These are phyloP conservation scores for Drosophila orena DNA, from an alignment of 1,140 invertebrate species.

Conservation along the genomic window DNA sequence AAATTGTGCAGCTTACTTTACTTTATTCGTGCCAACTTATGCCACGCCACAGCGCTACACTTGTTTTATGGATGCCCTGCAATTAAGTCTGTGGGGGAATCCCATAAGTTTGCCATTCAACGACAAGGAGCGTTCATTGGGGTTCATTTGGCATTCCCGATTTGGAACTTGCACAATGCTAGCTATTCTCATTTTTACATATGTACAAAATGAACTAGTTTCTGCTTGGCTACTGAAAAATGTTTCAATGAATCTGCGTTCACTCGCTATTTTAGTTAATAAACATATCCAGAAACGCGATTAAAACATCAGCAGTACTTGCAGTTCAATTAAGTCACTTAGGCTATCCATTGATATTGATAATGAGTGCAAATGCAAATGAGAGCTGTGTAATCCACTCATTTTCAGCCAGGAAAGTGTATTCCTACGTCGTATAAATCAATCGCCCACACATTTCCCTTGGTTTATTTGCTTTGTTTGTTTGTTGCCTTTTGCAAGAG, in stretches of 20 bases:
- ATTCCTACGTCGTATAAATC: constrained; percentile 40
- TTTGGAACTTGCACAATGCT: background rate
- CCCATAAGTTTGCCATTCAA: constrained; percentile 1
- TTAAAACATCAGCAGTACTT: too few relatives aligned
- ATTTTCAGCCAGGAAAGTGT: constrained; percentile 21
- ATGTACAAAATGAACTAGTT: background rate
- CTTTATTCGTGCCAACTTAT: constrained; percentile 72
- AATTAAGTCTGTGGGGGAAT: background rate
- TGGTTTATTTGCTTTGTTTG: constrained; percentile 68
- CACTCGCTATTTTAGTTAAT: too few relatives aligned
- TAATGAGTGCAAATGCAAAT: constrained; percentile 1
- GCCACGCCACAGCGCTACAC: constrained; percentile 52
- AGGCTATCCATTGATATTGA: background rate
- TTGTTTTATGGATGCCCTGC: constrained; percentile 43
- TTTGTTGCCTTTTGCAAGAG: constrained; percentile 51
- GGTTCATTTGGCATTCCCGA: background rate
- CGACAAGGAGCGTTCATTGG: background rate
- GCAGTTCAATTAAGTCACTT: background rate
- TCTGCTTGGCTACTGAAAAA: too few relatives aligned
- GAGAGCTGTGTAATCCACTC: constrained; percentile 1
- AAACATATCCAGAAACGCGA: too few relatives aligned
- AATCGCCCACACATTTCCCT: constrained; percentile 37
- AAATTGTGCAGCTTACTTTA: constrained; percentile 73
- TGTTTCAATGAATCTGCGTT: too few relatives aligned
- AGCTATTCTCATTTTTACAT: background rate